phyloP scores from a whole-genome alignment of 2,888 invertebrate species.

The Marronus borbonicus region DNA sequence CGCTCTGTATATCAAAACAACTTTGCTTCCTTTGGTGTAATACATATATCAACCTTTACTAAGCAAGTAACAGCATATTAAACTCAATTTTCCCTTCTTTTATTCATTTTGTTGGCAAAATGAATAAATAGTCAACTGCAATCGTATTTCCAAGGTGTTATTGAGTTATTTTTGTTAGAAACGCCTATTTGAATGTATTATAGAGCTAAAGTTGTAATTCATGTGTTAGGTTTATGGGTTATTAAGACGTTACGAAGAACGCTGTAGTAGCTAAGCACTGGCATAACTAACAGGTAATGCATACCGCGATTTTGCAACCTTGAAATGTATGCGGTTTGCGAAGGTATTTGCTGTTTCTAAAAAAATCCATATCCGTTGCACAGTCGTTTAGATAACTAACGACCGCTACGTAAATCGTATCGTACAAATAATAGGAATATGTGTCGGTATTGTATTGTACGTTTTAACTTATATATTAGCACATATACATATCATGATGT shows the following conservation, averaged over 20 bases:
- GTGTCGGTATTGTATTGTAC: background rate
- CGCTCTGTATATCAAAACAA: no score
- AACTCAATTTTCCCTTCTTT: no score
- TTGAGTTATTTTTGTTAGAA: no score
- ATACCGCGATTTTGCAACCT: constrained; percentile 42
- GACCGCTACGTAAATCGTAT: background rate
- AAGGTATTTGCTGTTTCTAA: constrained; percentile 31
- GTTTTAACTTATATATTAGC: background rate
- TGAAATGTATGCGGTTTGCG: constrained; percentile 39
- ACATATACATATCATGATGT: no score
- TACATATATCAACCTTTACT: no score
- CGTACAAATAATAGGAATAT: background rate
- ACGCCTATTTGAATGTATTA: no score
- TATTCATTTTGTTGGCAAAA: no score
- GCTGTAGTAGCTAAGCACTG: background rate
- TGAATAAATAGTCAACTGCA: no score
- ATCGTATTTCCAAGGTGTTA: no score
- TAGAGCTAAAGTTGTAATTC: no score
- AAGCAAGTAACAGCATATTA: no score
- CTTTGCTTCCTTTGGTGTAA: no score
- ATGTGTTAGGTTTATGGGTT: background rate
- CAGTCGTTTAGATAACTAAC: constrained; percentile 19
- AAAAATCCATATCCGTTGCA: constrained; percentile 37
- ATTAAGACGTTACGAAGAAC: constrained; percentile 9
- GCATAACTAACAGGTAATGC: constrained; percentile 6